A percentile compares a stretch with the other conserved stretches of the same genome.
These are phyloP conservation scores for Sebastes wilsoni DNA, from an alignment of 2,797 vertebrate genomes.

Conservation along the genomic window DNA sequence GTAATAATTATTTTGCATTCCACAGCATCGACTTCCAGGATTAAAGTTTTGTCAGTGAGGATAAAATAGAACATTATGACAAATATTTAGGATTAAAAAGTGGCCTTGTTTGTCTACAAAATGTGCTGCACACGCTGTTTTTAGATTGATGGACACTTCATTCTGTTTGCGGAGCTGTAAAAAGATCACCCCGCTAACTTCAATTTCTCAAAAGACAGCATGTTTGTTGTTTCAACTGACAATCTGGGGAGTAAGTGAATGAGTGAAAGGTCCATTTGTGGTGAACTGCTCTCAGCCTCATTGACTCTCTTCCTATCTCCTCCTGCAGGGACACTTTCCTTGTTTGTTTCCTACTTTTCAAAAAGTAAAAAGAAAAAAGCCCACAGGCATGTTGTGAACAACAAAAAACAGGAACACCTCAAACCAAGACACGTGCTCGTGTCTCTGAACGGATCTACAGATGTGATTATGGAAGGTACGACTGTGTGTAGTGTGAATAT, in stretches of 20 bases:
- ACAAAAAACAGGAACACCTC: conserved; percentile 37
- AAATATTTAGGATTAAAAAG: conserved; percentile 6
- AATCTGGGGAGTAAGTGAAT: background rate
- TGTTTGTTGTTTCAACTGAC: conserved; percentile 26
- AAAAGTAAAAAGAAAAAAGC: conserved; percentile 7
- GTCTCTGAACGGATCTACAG: conserved; percentile 5
- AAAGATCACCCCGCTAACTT: background rate
- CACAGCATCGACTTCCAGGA: background rate
- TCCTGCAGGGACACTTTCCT: conserved; percentile 8
- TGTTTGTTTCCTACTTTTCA: conserved; percentile 11
- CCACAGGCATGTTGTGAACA: conserved; percentile 48
- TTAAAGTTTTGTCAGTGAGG: background rate
- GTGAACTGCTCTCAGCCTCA: background rate
- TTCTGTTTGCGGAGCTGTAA: background rate
- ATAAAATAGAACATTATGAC: background rate
- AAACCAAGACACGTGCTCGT: conserved; percentile 14
- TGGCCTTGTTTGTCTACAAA: background rate
- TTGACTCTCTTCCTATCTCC: background rate
- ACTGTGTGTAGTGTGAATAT: background rate
- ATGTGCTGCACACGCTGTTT: background rate
- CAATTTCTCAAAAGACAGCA: background rate
- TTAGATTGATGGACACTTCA: background rate
- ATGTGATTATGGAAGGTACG: background rate
- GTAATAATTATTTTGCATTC: background rate
- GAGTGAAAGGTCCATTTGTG: conserved; percentile 33